Base-by-base conservation (phyloP, 2,888 invertebrate genomes). In the Ochlodes sylvanus region DNA sequence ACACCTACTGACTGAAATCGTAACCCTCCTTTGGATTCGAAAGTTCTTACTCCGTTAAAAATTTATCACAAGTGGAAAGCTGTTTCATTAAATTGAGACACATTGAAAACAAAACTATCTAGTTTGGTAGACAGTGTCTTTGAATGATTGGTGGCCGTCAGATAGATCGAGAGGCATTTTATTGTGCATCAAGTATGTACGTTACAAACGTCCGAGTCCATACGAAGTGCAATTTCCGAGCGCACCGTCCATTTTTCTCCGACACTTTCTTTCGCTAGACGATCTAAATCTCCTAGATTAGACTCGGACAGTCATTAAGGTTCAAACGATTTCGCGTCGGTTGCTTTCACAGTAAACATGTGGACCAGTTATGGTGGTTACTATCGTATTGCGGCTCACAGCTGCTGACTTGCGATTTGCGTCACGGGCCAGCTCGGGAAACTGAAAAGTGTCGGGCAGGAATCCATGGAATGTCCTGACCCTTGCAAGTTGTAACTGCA, bases 291-390 rank as follows among this genome's bases (percentile, higher is more conserved):
- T 42, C 54, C 32, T 60, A 66, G 66, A 66, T 66, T 66, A 44
- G 66, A 32, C 60, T 60, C 60, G 60, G 66, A 61, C 60, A 66
- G 66, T 60, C 54, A 66, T 66, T 66, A 66, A 66, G 66, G 60
- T 60, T 66, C 54, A 54, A 17, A 19, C 54, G 60, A 66, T 66
- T 66, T 66, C 60, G 66, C 66, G 60, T 60, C 60, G 60, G n/a
- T 66, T 52, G 66, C 66, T 66, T 66, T 66, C 66, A 66, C 66
- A 66, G 65, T 54, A 42, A 60, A 60, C 66, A 60, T 66, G 60
- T 60, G 60, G 38, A 60, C 66, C 66, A 60, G 66, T 66, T 66
- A 54, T 54, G 60, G 58, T 52, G 14, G 65, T 41, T 58, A 41
- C 41, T 21, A 56, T 21, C 27, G 17, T 44, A 56, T 34, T 12